These are phyloP conservation scores for Brachionus asplanchnoidis DNA, from an alignment of 1,140 invertebrate genomes.

Conservation along the genomic window DNA sequence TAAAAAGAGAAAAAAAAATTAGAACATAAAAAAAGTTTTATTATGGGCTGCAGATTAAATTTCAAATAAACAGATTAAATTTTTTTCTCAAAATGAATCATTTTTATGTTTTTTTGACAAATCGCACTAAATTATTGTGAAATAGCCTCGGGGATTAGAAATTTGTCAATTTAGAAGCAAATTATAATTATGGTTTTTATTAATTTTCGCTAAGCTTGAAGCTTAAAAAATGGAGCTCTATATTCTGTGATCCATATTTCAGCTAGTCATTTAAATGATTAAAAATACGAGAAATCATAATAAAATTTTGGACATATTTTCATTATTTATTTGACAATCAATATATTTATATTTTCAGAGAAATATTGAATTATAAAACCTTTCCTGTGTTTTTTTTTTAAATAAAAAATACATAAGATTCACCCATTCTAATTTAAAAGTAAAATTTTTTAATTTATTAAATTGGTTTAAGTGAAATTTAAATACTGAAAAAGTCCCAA, in stretches of 20 bases:
- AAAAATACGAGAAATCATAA: neutral
- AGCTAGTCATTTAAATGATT: neutral
- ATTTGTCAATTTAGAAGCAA: neutral
- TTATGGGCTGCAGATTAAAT: neutral
- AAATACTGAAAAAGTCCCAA: neutral
- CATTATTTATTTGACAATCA: neutral
- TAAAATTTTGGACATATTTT: neutral
- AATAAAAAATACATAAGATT: neutral
- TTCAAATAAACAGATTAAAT: neutral
- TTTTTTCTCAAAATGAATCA: neutral
- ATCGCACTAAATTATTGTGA: neutral
- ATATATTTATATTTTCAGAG: neutral
- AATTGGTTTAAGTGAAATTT: too few relatives aligned
- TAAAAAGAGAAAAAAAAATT: neutral
- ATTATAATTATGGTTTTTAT: neutral
- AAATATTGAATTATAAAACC: neutral
- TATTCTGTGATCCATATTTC: neutral
- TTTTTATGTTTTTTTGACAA: neutral
- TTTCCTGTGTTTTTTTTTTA: neutral
- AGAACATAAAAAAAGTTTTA: neutral
- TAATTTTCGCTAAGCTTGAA: neutral
- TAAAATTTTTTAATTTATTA: too few relatives aligned
- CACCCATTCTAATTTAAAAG: neutral
- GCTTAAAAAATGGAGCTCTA: neutral
- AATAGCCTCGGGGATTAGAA: neutral